Evolutionary conservation across 2,888 invertebrate species (phyloP).

Genomic region (Plebejus melissa): DNA sequence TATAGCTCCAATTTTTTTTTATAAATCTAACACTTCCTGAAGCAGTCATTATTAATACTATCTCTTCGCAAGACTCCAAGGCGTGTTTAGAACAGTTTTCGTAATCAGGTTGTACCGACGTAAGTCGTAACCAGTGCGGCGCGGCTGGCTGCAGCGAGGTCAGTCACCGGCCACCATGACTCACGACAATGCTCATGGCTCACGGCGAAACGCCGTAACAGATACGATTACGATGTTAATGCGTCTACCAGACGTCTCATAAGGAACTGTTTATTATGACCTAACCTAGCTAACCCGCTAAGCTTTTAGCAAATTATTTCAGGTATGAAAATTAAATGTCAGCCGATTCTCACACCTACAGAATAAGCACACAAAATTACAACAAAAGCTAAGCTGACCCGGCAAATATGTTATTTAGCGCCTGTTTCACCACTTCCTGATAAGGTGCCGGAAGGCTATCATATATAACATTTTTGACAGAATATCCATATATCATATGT

Average conservation of each 20-base stretch:
- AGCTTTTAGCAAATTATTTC: too few species aligned
- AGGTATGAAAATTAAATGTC: too few species aligned
- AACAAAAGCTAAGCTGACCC: too few species aligned
- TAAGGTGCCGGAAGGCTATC: too few species aligned
- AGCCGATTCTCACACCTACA: too few species aligned
- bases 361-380: too few species aligned
- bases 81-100: neutral
- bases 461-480: too few species aligned
- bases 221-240: neutral
- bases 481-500: too few species aligned
- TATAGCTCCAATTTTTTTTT: too few species aligned
- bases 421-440: too few species aligned
- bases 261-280: neutral
- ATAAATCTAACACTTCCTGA: neutral
- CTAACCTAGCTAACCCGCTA: neutral
- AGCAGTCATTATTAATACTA: neutral
- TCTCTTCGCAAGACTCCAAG: neutral
- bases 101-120: constrained; percentile 1
- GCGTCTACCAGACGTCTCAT: constrained; percentile 3
- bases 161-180: constrained; percentile 16
- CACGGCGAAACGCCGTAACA: neutral
- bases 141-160: neutral
- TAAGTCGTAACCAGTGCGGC: constrained; percentile 7
- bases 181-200: constrained; percentile 14
- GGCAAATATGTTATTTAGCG: too few species aligned